Evolutionary conservation across 2,888 invertebrate genomes (phyloP).

Genomic region (Psylliodes chrysocephalus): DNA sequence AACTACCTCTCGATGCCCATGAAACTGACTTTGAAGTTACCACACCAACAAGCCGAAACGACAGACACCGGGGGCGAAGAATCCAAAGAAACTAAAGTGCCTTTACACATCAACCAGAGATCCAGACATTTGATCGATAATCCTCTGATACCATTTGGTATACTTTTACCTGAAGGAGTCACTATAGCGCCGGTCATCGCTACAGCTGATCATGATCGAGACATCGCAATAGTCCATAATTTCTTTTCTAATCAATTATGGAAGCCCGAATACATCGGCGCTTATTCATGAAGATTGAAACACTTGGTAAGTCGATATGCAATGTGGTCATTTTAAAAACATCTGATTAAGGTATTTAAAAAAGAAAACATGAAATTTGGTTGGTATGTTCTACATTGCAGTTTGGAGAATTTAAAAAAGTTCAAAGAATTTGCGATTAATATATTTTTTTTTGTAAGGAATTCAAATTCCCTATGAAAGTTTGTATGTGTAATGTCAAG

Average conservation of each 20-base stretch:
- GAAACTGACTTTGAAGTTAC: constrained; percentile 44
- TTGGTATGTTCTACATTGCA: too few relatives aligned
- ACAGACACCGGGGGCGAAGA: constrained; percentile 1
- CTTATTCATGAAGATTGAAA: constrained; percentile 60
- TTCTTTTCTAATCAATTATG: constrained; percentile 69
- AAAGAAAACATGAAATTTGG: too few relatives aligned
- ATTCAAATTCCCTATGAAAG: too few relatives aligned
- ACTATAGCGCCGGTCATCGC: constrained; percentile 64
- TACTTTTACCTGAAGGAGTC: constrained; percentile 64
- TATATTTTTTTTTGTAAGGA: too few relatives aligned
- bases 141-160: constrained; percentile 63
- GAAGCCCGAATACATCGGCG: constrained; percentile 68
- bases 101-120: constrained; percentile 27
- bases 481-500: too few relatives aligned
- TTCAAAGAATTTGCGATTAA: too few relatives aligned
- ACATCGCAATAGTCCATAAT: constrained; percentile 67
- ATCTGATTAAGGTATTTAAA: neutral
- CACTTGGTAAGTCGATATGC: constrained; percentile 29
- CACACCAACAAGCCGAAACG: constrained; percentile 27
- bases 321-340: too few relatives aligned
- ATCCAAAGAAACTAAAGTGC: constrained; percentile 21
- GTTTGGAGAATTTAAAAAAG: too few relatives aligned
- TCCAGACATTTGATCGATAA: constrained; percentile 57
- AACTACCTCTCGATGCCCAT: constrained; percentile 43
- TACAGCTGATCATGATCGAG: constrained; percentile 64